Base-by-base conservation (phyloP, 2,797 vertebrate species). In the Pterois miles region DNA sequence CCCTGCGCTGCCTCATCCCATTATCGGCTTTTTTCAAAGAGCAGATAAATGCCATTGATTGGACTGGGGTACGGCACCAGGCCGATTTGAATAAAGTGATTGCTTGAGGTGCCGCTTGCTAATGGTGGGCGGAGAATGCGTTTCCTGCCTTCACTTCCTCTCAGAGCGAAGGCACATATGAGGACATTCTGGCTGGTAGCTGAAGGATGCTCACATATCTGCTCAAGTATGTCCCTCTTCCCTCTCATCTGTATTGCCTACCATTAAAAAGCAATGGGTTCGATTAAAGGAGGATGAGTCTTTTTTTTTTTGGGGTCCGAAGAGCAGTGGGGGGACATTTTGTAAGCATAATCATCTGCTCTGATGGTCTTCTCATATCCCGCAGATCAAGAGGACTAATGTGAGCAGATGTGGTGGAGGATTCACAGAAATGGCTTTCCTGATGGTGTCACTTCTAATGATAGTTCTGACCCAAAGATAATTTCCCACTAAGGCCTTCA, bases 41-140 rank as follows among this genome's bases (percentile, higher is more conserved):
- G 83, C 85, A 93, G 92, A 93, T 94, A 93, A 95, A 95, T 91
- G 88, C 80, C 89, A 93, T 94, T 93, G 94, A 95, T 95, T 94
- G 83, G 88, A 80, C 91, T 58, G 31, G 64, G 84, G 82, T 91
- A 85, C 57, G 52, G 81, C 87, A 93, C 78, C 82, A 68, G 88
- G 87, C 78, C 74, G 50, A 89, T 92, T 93, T 94, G 86, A 95
- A 91, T 92, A 88, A 92, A 91, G 82, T 62, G 76, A 89, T 90
- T 84, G 81, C 87, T 86, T 63, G 76, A 82, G 88, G 87, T 90
- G 88, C 75, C 34, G 69, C 86, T 84, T 57, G 66, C 85, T 93
- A 93, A 94, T 94, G 83, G 86, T 81, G 86, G 89, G 86, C 27
- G 58, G 84, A 78, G 83, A 78, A 74, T 31, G 56, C 1, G 56